Conservation (phyloP, 2,888 invertebrate species). For the Lasioglossum lativentre region DNA sequence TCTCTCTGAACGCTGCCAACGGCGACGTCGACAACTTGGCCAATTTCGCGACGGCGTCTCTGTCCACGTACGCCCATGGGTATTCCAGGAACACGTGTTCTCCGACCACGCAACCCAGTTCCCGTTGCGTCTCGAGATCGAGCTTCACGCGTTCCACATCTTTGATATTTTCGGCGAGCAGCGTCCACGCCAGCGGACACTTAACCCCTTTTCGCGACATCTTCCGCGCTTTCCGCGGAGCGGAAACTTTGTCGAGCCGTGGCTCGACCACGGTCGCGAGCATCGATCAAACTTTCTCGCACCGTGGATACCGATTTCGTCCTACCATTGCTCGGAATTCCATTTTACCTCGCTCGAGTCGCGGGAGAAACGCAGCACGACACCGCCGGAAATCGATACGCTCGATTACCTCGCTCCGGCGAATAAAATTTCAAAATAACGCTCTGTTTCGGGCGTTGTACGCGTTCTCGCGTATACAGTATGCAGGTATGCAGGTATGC, state of each 20-base stretch:
- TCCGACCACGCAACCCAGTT: slow-evolving; percentile 76
- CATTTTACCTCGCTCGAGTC: neutral
- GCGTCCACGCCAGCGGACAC: slow-evolving; percentile 72
- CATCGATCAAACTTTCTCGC: slow-evolving; percentile 66
- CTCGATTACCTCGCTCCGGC: neutral
- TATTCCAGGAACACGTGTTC: slow-evolving; percentile 80
- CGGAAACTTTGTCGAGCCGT: neutral
- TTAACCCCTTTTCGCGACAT: slow-evolving; percentile 69
- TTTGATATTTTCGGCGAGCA: slow-evolving; percentile 75
- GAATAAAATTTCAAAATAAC: neutral
- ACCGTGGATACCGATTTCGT: slow-evolving; percentile 15
- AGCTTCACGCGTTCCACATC: slow-evolving; percentile 74
- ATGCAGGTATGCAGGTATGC: neutral
- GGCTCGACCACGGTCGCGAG: neutral
- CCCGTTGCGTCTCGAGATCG: slow-evolving; percentile 69
- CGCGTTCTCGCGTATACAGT: neutral
- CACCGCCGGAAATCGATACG: neutral
- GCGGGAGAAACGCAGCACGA: no score
- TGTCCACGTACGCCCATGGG: slow-evolving; percentile 79
- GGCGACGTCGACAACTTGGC: slow-evolving; percentile 65
- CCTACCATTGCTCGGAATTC: neutral
- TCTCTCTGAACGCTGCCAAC: slow-evolving; percentile 64
- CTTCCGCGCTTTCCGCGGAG: slow-evolving; percentile 14
- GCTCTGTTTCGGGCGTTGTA: neutral
- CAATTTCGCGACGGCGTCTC: slow-evolving; percentile 60